phyloP scores from a whole-genome alignment of 2,888 invertebrate species.

The Cepaea hortensis region DNA sequence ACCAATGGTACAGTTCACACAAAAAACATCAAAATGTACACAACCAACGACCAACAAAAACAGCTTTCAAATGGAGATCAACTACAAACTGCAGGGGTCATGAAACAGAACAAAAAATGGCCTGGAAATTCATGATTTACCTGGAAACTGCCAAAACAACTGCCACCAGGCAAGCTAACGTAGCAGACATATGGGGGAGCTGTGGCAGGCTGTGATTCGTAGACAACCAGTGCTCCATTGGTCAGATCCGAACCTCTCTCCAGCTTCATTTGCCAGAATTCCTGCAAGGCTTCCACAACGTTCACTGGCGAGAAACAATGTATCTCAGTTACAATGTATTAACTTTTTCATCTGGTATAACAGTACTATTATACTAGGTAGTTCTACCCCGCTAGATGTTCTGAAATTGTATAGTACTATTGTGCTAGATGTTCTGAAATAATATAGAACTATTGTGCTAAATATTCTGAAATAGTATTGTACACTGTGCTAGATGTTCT shows the following conservation, averaged over 20 bases:
- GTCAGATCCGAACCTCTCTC: slow-evolving; percentile 89
- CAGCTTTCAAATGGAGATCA: too few relatives aligned
- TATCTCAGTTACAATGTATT: background rate
- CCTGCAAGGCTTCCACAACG: slow-evolving; percentile 95
- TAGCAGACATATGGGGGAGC: slow-evolving; percentile 95
- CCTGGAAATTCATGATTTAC: slow-evolving; percentile 76
- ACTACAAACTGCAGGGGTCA: too few relatives aligned
- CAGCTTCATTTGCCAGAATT: slow-evolving; percentile 98
- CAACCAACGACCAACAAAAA: too few relatives aligned
- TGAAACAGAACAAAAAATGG: too few relatives aligned
- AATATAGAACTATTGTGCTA: too few relatives aligned
- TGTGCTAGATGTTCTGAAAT: too few relatives aligned
- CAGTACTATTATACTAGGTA: background rate
- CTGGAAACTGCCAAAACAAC: slow-evolving; percentile 96
- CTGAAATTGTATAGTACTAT: too few relatives aligned
- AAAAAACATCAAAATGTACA: too few relatives aligned
- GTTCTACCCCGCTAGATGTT: background rate
- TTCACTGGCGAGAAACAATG: slow-evolving; percentile 82
- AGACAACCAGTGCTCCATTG: slow-evolving; percentile 92
- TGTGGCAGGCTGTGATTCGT: slow-evolving; percentile 93
- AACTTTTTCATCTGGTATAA: background rate
- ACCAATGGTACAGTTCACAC: too few relatives aligned
- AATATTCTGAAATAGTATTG: too few relatives aligned
- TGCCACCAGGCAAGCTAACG: slow-evolving; percentile 93
- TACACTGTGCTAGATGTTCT: too few relatives aligned